Conservation (phyloP, 2,797 vertebrate species). For the Gymnodraco acuticeps region DNA sequence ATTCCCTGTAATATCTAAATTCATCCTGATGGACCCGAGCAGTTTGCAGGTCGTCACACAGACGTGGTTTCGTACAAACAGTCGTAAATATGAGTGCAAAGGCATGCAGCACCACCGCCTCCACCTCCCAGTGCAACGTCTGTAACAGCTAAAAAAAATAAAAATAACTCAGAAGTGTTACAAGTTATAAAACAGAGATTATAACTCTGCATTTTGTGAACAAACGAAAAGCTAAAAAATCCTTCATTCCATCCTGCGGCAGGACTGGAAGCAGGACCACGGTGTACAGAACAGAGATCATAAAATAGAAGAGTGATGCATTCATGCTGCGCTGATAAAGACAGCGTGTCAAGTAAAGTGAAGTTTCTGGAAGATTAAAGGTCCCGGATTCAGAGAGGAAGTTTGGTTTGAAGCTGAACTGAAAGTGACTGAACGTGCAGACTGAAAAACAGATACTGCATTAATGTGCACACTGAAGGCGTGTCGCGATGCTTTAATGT, state of each 20-base stretch:
- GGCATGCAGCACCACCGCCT: slow-evolving; percentile 50
- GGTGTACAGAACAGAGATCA: neutral
- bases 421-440: slow-evolving; percentile 10
- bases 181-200: slow-evolving; percentile 10
- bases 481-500: too few relatives aligned
- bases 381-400: slow-evolving; percentile 36
- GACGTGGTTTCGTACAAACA: slow-evolving; percentile 47
- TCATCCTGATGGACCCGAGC: neutral
- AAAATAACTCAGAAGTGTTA: neutral
- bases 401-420: slow-evolving; percentile 8
- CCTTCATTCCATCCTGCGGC: slow-evolving; percentile 3
- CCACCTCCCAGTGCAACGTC: slow-evolving; percentile 12
- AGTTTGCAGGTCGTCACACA: slow-evolving; percentile 35
- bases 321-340: slow-evolving; percentile 43
- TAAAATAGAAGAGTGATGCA: neutral
- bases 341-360: slow-evolving; percentile 8
- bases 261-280: slow-evolving; percentile 1
- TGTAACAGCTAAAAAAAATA: neutral
- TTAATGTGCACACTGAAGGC: too few relatives aligned
- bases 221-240: neutral
- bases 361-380: slow-evolving; percentile 28
- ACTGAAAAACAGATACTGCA: neutral
- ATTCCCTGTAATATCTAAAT: neutral
- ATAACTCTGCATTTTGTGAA: slow-evolving; percentile 5
- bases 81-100: slow-evolving; percentile 62